These are phyloP conservation scores for Slavum lentiscoides DNA, from an alignment of 2,888 invertebrate genomes.

Conservation along the genomic window DNA sequence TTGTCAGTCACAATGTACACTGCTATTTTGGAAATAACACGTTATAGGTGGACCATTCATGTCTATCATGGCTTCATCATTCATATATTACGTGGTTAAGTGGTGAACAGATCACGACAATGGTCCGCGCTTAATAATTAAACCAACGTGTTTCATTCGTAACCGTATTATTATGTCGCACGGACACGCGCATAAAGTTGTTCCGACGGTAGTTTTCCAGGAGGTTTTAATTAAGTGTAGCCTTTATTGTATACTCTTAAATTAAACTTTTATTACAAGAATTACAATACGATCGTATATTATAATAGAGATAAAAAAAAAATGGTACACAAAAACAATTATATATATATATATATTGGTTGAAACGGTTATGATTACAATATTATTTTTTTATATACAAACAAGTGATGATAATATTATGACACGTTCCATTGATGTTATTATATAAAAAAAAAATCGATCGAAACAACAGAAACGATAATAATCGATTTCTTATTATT, in stretches of 20 bases:
- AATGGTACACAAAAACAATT: background rate
- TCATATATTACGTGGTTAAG: no score
- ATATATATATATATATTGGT: background rate
- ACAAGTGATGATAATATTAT: conserved; percentile 14
- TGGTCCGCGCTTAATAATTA: no score
- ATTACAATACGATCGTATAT: conserved; percentile 8
- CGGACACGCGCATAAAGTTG: background rate
- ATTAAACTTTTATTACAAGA: conserved; percentile 19
- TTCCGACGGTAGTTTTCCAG: background rate
- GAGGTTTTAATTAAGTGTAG: background rate
- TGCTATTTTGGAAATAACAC: no score
- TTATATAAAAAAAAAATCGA: background rate
- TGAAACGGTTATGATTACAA: conserved; percentile 3
- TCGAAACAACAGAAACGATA: background rate
- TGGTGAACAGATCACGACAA: no score
- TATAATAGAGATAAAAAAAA: background rate
- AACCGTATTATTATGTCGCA: background rate
- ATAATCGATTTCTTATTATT: no score
- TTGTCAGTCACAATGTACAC: no score
- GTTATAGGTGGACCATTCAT: no score
- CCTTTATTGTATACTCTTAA: no score
- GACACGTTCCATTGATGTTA: background rate
- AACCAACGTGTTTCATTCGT: background rate
- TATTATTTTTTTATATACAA: conserved; percentile 18
- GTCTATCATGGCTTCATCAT: no score